Evolutionary conservation across 2,888 invertebrate genomes (phyloP), one percentile per base, ranked within the genome.

Genomic region (Chymomyza fuscimana): DNA sequence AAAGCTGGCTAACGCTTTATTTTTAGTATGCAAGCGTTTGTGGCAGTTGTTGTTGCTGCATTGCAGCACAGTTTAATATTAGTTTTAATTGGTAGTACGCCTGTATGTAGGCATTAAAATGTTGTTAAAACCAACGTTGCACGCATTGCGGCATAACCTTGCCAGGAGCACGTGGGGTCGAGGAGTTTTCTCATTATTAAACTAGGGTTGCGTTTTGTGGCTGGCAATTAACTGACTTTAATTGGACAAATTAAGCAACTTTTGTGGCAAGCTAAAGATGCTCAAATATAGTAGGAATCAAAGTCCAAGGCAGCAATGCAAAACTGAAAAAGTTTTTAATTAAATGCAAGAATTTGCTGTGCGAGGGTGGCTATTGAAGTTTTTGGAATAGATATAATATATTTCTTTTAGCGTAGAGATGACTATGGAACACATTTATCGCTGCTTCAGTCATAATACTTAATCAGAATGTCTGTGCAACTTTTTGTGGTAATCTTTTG

Each of bases 71-170:
- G 70, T 74, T 75, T 86, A 82, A 68, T 82, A 85, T 85, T 85
- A 87, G 73, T 88, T 86, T 88, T 88, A 88, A 85, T 88, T 85
- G 87, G 87, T 75, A 72, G 72, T 79, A 73, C 78, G 76, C 72
- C 70, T 73, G 76, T 76, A 73, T 78, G 74, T 82, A 74, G 61
- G 69, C 86, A 73, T 67, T 63, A 70, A 60, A 68, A 66, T 58
- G 52, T 65, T 71, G 61, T 60, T 68, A 58, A 77, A 70, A 22
- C 61, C 58, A 19, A 46, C 50, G 63, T 16, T 60, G 60, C 68
- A 63, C 51, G 40, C 63, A 56, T 22, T 62, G 70, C 19, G 46
- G 64, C 65, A 63, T 65, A 40, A 67, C 50, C 68, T 70, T 60
- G 66, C 56, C 70, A 61, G 22, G 58, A 15, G 5, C 15, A 51